Evolutionary conservation across 2,113 vertebrate species (phyloP), one percentile per base, ranked within the genome.

Genomic region (Planiliza haematocheilus): DNA sequence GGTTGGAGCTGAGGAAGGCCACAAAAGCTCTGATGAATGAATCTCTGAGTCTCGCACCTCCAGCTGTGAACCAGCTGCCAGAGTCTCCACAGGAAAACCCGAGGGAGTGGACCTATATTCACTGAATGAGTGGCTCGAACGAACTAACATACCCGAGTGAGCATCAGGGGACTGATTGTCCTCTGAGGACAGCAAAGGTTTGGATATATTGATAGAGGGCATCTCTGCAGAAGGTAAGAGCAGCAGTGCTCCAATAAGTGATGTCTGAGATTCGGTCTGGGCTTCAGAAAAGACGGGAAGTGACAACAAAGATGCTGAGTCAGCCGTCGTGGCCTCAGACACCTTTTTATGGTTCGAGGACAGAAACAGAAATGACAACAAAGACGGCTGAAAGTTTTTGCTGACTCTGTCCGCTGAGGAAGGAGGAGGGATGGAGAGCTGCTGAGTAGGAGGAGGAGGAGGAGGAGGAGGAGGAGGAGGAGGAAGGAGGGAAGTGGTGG

Each of bases 311-410:
- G 75, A 41, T 4, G 41, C 17, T n/a, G 20, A 20, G 62, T 73
- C 68, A 20, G 12, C 68, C 0, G 8, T 8, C 17, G 71, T 41
- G 16, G 46, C 10, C 14, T 46, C 48, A 42, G 61, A 56, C n/a
- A 39, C 36, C 8, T 16, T 84, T 48, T 74, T 67, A 77, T 53
- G 50, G 21, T 48, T 65, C 0, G 14, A 70, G 59, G 77, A 62
- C 2, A 10, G 24, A 58, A 39, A 39, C 10, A n/a, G 42, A 48
- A 41, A 62, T 39, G 82, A 57, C 64, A 67, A 36, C 34, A 42
- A 14, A 67, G 75, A 18, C 8, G 76, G 9, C 37, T 39, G 71
- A 55, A 38, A 48, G 46, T 9, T 52, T n/a, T 8, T 1, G 2
- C 51, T 41, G 71, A 65, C 18, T 36, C n/a, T n/a, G n/a, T n/a